Percentiles rank a stretch among this genome's conserved stretches.
phyloP scores from a whole-genome alignment of 2,113 vertebrate species.

The Otolemur garnettii region DNA sequence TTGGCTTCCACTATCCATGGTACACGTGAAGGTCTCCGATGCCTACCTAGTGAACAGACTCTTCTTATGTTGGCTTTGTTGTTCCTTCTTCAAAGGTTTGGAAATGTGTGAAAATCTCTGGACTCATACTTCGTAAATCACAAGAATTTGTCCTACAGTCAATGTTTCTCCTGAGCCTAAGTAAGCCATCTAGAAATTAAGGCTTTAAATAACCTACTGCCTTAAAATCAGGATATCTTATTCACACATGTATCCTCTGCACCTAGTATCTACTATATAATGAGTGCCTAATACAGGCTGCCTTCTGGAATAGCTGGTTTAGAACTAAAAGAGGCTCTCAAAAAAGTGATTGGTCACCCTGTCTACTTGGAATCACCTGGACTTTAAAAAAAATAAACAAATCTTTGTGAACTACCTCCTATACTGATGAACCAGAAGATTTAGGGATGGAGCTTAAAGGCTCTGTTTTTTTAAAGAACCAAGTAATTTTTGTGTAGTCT shows the following conservation, averaged over 20 bases:
- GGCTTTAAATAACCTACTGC: background rate
- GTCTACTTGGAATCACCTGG: background rate
- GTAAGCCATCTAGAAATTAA: background rate
- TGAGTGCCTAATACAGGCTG: background rate
- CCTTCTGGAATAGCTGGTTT: background rate
- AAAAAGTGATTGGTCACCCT: background rate
- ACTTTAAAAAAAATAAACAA: background rate
- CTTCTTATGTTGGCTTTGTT: background rate
- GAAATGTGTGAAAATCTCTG: conserved; percentile 1
- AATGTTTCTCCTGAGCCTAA: background rate
- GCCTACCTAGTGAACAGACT: background rate
- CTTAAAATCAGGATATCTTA: background rate
- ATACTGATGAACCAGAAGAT: background rate
- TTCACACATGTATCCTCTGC: background rate
- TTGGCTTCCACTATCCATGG: background rate
- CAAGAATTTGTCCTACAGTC: background rate
- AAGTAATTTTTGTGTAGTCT: background rate
- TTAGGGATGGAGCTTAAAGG: background rate
- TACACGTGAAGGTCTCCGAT: background rate
- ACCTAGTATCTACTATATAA: background rate
- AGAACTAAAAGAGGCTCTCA: background rate
- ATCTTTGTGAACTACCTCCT: background rate
- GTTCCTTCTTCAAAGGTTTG: background rate
- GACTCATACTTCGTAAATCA: background rate
- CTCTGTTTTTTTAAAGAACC: background rate